Conservation (phyloP, 2,888 invertebrate species). For the Calameuta pallipes region DNA sequence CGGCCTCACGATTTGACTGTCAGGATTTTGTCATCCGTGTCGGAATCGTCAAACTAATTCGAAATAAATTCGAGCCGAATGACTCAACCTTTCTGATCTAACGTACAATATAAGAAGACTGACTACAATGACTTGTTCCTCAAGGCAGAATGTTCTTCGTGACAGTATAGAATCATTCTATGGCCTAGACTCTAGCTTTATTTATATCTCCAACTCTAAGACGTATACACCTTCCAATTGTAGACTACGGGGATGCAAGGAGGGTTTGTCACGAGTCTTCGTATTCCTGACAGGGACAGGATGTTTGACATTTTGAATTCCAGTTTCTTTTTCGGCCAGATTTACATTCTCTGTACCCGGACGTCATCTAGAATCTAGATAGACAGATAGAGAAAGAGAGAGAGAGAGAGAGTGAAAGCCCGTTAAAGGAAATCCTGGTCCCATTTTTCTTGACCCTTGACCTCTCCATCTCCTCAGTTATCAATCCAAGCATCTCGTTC, state of each 20-base stretch:
- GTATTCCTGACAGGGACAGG: not conserved
- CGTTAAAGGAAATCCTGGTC: not conserved
- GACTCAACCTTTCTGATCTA: not conserved
- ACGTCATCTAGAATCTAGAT: too few relatives aligned
- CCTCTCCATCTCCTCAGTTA: not conserved
- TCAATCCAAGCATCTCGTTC: not conserved
- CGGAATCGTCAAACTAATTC: not conserved
- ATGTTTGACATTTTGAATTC: slow-evolving; percentile 6
- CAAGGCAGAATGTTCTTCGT: not conserved
- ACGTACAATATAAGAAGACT: not conserved
- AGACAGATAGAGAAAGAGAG: too few relatives aligned
- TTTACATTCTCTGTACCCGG: not conserved
- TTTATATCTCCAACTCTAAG: not conserved
- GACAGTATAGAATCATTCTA: not conserved
- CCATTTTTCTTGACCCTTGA: not conserved
- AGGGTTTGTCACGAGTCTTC: not conserved
- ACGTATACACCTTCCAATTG: not conserved
- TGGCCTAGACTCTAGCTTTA: not conserved
- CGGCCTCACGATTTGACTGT: not conserved
- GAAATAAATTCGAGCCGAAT: not conserved
- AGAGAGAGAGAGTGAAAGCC: not conserved
- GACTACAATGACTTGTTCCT: not conserved
- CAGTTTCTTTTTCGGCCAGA: not conserved
- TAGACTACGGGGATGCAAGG: not conserved
- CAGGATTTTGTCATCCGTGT: not conserved